phyloP scores from a whole-genome alignment of 2,888 invertebrate genomes.

The Ametastegia equiseti region DNA sequence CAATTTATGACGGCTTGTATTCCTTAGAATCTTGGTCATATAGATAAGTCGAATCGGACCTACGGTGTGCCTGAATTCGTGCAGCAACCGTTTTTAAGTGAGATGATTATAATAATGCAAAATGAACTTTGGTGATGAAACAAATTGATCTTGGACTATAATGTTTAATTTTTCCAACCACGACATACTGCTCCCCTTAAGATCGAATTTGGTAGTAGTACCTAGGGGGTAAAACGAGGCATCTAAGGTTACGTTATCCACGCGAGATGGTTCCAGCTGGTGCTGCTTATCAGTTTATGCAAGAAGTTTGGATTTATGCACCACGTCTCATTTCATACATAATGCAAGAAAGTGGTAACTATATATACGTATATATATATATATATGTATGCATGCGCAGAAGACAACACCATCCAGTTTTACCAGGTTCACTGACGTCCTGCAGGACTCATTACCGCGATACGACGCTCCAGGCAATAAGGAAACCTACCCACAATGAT shows the following conservation, averaged over 20 bases:
- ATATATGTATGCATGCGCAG: slow-evolving; percentile 35
- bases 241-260: slow-evolving; percentile 16
- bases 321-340: slow-evolving; percentile 49
- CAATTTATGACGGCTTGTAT: too few relatives aligned
- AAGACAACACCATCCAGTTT: slow-evolving; percentile 5
- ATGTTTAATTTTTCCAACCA: too few relatives aligned
- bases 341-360: slow-evolving; percentile 46
- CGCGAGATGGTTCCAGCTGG: slow-evolving; percentile 36
- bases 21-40: too few relatives aligned
- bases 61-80: too few relatives aligned
- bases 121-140: too few relatives aligned
- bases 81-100: too few relatives aligned
- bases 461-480: slow-evolving; percentile 43
- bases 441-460: slow-evolving; percentile 38
- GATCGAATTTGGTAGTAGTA: too few relatives aligned
- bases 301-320: slow-evolving; percentile 49
- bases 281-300: slow-evolving; percentile 48
- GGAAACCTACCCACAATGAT: slow-evolving; percentile 33
- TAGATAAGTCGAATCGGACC: too few relatives aligned
- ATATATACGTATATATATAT: too few relatives aligned
- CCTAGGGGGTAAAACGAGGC: neutral
- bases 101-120: too few relatives aligned
- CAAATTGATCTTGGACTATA: too few relatives aligned
- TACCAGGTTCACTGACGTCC: slow-evolving; percentile 5
- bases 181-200: too few relatives aligned